phyloP scores from a whole-genome alignment of 2,797 vertebrate species.

The Furcifer pardalis region DNA sequence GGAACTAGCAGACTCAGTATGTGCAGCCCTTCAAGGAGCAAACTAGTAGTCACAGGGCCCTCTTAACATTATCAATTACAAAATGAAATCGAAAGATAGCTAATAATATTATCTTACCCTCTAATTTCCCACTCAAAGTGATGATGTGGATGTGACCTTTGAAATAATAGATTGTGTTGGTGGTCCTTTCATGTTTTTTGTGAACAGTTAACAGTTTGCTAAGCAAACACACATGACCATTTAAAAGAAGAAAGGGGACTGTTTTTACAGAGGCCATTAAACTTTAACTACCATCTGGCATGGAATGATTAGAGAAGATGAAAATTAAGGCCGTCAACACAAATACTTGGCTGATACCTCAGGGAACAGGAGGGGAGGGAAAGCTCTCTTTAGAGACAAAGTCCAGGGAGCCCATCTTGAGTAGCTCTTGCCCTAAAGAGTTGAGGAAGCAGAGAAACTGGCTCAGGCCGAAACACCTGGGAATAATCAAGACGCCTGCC shows the following conservation, averaged over 20 bases:
- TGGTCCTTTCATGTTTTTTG: conserved; percentile 78
- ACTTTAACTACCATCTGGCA: conserved; percentile 84
- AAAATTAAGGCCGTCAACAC: conserved; percentile 85
- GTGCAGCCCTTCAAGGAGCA: background rate
- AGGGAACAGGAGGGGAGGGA: conserved; percentile 76
- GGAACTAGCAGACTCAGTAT: too few species aligned
- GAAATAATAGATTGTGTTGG: conserved; percentile 74
- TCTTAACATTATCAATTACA: conserved; percentile 1
- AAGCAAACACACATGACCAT: conserved; percentile 81
- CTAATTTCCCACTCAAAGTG: conserved; percentile 41
- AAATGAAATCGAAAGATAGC: conserved; percentile 3
- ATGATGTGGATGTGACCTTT: conserved; percentile 58
- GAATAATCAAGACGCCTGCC: conserved; percentile 73
- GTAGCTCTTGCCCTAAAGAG: conserved; percentile 73
- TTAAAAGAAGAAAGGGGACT: conserved; percentile 83
- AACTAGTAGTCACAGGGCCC: background rate
- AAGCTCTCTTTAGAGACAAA: conserved; percentile 78
- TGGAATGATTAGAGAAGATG: conserved; percentile 83
- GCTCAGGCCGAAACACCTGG: conserved; percentile 75
- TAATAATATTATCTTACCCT: conserved; percentile 20
- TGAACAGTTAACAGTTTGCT: conserved; percentile 78
- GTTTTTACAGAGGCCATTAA: conserved; percentile 81
- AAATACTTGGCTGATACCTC: conserved; percentile 79
- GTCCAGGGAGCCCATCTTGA: conserved; percentile 79
- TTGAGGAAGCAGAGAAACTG: conserved; percentile 68